These are phyloP conservation scores for Lepidurus couesii DNA, from an alignment of 1,140 invertebrate species.

Conservation along the genomic window DNA sequence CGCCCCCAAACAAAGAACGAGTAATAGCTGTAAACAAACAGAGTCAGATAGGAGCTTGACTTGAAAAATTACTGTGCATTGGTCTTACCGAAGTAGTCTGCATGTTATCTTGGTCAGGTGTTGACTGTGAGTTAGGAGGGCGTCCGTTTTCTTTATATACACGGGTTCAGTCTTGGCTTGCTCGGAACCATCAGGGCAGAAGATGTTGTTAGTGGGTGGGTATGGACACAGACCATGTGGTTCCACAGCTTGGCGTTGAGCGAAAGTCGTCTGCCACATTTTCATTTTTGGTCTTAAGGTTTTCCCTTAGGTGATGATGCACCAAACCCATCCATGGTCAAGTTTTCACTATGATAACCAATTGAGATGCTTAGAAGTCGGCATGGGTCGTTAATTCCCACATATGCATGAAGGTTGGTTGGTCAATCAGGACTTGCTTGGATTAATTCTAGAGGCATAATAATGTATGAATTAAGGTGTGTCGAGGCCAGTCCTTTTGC, in stretches of 20 bases:
- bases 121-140: not conserved
- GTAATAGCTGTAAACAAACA: not conserved
- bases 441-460: not conserved
- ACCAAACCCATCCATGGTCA: constrained; percentile 9
- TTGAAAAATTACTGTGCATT: not conserved
- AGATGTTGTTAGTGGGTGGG: not conserved
- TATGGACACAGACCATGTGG: not conserved
- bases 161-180: not conserved
- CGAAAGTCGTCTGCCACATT: not conserved
- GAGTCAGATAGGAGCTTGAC: not conserved
- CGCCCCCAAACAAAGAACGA: not conserved
- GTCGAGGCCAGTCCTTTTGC: not conserved
- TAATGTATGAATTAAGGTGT: not conserved
- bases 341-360: not conserved
- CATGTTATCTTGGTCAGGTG: not conserved
- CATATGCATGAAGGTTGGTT: constrained; percentile 1
- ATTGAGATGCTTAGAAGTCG: not conserved
- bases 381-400: not conserved
- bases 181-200: not conserved
- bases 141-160: not conserved
- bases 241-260: not conserved
- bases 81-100: not conserved
- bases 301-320: not conserved
- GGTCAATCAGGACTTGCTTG: not conserved
- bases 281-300: not conserved